A percentile compares a stretch with the other conserved stretches of the same genome.
phyloP scores from a whole-genome alignment of 2,888 invertebrate species.

The Cephonodes hylas region DNA sequence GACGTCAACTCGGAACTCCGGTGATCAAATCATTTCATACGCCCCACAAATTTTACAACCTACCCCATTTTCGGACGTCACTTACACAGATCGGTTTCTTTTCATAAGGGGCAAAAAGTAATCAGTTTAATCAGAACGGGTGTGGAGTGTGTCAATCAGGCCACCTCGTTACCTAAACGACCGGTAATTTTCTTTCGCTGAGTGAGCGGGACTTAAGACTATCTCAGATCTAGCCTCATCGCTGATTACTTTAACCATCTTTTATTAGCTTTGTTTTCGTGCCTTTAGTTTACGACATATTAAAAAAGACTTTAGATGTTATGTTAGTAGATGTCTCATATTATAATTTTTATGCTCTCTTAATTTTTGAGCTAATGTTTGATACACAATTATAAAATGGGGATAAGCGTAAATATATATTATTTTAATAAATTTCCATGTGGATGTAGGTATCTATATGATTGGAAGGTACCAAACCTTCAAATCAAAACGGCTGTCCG shows the following conservation, averaged over 20 bases:
- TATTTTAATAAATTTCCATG: too few species aligned
- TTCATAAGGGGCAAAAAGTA: conserved; percentile 71
- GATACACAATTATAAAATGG: too few species aligned
- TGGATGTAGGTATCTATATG: too few species aligned
- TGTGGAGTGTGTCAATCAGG: conserved; percentile 66
- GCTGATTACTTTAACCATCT: background rate
- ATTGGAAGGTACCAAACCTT: too few species aligned
- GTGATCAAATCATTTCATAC: conserved; percentile 24
- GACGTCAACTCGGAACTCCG: background rate
- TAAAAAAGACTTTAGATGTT: too few species aligned
- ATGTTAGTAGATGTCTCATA: too few species aligned
- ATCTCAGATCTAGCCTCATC: conserved; percentile 32
- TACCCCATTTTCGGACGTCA: conserved; percentile 46
- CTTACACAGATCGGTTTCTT: conserved; percentile 62
- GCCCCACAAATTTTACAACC: conserved; percentile 22
- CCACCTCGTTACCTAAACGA: conserved; percentile 72
- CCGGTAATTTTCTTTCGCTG: conserved; percentile 72
- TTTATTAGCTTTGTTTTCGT: background rate
- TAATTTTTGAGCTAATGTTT: too few species aligned
- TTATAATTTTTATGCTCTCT: too few species aligned
- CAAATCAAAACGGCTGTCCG: too few species aligned
- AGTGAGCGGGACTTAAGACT: conserved; percentile 65
- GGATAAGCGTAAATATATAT: too few species aligned
- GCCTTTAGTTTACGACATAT: too few species aligned
- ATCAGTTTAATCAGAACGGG: conserved; percentile 73